Evolutionary conservation across 2,797 vertebrate species (phyloP).

Genomic region (Channa striata): DNA sequence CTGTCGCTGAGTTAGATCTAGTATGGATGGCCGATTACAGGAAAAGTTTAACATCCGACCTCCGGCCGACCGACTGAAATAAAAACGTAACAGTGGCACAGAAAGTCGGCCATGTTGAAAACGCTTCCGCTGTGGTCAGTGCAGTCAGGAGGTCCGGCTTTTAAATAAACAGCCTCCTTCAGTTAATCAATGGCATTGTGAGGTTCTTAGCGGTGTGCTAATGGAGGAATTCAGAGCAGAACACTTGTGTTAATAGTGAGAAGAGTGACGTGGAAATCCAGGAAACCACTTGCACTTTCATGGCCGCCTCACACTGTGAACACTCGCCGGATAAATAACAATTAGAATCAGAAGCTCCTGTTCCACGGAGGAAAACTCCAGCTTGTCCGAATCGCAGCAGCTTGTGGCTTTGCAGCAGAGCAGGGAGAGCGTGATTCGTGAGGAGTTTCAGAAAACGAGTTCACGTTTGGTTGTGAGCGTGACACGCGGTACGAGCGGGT

Average conservation of each 20-base stretch:
- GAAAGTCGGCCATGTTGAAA: not conserved
- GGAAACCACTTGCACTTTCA: slow-evolving; percentile 43
- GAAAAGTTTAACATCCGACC: too few species aligned
- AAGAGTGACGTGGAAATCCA: slow-evolving; percentile 27
- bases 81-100: slow-evolving; percentile 1
- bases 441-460: not conserved
- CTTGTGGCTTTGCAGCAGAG: too few species aligned
- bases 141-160: not conserved
- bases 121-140: not conserved
- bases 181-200: slow-evolving; percentile 55
- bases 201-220: slow-evolving; percentile 27
- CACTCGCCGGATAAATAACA: slow-evolving; percentile 20
- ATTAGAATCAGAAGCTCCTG: slow-evolving; percentile 46
- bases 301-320: slow-evolving; percentile 52
- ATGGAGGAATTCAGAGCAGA: slow-evolving; percentile 33
- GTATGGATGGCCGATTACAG: too few species aligned
- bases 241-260: slow-evolving; percentile 32
- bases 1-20: too few species aligned
- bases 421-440: not conserved
- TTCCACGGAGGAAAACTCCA: too few species aligned
- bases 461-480: not conserved
- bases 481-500: not conserved
- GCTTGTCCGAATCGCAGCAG: too few species aligned
- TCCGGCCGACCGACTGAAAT: too few species aligned
- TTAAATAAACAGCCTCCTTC: slow-evolving; percentile 32